Evolutionary conservation across 2,797 vertebrate species (phyloP).

Genomic region (Morelia viridis): DNA sequence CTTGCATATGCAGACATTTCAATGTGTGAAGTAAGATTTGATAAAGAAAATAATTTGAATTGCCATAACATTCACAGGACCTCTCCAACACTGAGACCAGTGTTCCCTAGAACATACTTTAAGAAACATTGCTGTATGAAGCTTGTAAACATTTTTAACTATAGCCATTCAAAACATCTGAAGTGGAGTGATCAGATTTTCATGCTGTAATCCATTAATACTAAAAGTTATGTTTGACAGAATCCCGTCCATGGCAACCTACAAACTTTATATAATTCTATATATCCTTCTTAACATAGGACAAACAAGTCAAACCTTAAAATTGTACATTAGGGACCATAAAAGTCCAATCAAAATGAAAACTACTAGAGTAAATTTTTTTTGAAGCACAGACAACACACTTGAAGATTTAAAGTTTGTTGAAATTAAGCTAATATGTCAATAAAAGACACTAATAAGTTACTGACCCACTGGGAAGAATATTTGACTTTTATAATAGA

Average conservation of each 20-base stretch:
- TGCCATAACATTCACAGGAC: neutral
- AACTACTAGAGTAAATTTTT: neutral
- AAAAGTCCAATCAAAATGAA: neutral
- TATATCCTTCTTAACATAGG: neutral
- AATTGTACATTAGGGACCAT: neutral
- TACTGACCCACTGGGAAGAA: neutral
- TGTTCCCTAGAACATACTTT: neutral
- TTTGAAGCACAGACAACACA: neutral
- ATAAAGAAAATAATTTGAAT: neutral
- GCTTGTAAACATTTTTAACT: neutral
- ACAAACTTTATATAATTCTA: neutral
- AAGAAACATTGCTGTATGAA: neutral
- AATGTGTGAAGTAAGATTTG: neutral
- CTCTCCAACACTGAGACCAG: too few species aligned
- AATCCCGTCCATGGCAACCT: neutral
- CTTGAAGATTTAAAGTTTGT: neutral
- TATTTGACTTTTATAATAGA: neutral
- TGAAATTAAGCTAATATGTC: neutral
- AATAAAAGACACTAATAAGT: neutral
- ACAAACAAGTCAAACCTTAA: neutral
- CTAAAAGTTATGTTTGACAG: neutral
- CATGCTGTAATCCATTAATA: neutral
- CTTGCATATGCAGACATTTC: neutral
- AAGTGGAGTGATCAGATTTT: neutral
- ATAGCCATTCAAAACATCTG: neutral